phyloP scores from a whole-genome alignment of 2,888 invertebrate species.

The Melinaea menophilus region DNA sequence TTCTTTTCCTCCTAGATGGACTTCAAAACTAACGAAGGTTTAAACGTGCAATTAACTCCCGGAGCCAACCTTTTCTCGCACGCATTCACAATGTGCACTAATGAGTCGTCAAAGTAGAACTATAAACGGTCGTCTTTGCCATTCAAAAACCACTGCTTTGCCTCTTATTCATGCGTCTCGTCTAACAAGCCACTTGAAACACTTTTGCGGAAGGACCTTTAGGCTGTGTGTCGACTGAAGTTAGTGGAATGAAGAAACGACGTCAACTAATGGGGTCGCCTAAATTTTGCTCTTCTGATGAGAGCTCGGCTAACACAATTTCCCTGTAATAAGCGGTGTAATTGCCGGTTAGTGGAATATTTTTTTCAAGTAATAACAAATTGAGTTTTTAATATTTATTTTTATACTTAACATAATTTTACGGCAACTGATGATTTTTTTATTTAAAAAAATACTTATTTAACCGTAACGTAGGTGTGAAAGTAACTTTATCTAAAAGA shows the following conservation, averaged over 20 bases:
- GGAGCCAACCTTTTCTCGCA: constrained; percentile 7
- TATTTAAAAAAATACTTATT: neutral
- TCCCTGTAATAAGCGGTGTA: constrained; percentile 2
- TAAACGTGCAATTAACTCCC: constrained; percentile 13
- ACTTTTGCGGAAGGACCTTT: constrained; percentile 8
- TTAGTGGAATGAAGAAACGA: constrained; percentile 4
- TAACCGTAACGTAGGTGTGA: neutral
- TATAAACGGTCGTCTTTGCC: constrained; percentile 19
- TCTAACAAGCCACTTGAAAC: constrained; percentile 24
- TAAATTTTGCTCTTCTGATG: constrained; percentile 6
- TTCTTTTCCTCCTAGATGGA: constrained; percentile 7
- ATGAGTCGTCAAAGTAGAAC: constrained; percentile 24
- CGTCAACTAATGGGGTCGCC: constrained; percentile 4
- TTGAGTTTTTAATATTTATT: neutral
- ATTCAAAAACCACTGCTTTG: constrained; percentile 17
- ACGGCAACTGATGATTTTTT: neutral
- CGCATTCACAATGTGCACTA: constrained; percentile 20
- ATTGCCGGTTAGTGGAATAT: neutral
- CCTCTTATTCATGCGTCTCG: constrained; percentile 15
- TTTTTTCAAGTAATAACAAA: neutral
- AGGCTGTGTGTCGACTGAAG: constrained; percentile 7
- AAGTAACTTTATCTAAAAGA: neutral
- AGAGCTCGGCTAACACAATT: constrained; percentile 1
- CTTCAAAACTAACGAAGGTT: constrained; percentile 9
- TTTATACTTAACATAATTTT: neutral